Conservation (phyloP, 1,140 invertebrate genomes). For the Ceratina japonica region DNA sequence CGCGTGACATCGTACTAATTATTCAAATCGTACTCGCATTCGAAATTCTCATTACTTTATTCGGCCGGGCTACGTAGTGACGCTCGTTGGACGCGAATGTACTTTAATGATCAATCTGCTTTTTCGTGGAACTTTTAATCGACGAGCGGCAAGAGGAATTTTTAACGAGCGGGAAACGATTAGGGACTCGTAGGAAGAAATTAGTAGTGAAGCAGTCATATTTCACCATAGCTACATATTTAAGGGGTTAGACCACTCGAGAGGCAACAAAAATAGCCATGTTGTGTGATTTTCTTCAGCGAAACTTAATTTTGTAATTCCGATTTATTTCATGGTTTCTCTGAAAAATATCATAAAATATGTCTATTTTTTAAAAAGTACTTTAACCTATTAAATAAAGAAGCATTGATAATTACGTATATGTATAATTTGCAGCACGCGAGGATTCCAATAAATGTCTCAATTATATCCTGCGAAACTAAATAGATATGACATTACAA, state of each 20-base stretch:
- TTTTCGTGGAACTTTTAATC: neutral
- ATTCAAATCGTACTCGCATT: conserved; percentile 13
- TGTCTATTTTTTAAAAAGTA: no score
- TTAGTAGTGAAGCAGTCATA: neutral
- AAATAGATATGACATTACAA: neutral
- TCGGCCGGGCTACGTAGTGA: neutral
- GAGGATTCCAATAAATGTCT: no score
- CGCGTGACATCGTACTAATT: conserved; percentile 15
- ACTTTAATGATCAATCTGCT: neutral
- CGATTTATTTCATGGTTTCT: no score
- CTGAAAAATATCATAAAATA: no score
- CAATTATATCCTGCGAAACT: no score
- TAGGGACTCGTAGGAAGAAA: neutral
- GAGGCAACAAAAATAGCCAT: no score
- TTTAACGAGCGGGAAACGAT: neutral
- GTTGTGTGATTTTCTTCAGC: no score
- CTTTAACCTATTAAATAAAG: no score
- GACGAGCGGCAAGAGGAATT: neutral
- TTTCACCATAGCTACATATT: neutral
- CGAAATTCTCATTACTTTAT: conserved; percentile 11
- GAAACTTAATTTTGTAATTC: no score
- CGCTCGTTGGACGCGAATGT: neutral
- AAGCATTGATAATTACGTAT: no score
- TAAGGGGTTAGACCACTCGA: no score
- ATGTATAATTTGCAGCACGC: no score